These are phyloP conservation scores for Stenodema calcarata DNA, from an alignment of 2,888 invertebrate genomes.

Conservation along the genomic window DNA sequence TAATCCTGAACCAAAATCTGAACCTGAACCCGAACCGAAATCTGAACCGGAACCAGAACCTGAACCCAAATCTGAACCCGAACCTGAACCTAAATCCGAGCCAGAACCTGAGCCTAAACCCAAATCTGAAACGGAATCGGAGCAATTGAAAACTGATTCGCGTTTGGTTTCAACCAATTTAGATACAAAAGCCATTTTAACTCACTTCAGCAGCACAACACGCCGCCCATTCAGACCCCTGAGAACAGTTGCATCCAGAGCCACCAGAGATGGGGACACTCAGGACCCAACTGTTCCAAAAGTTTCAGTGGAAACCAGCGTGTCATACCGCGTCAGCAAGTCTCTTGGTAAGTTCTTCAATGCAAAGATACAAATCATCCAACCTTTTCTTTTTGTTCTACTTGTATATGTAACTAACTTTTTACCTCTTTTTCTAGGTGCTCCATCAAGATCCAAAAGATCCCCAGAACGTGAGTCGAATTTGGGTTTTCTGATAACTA, in stretches of 20 bases:
- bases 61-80: constrained; percentile 61
- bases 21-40: constrained; percentile 61
- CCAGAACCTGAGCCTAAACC: constrained; percentile 62
- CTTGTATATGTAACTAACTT: no score
- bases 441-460: not conserved
- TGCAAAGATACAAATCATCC: no score
- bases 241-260: constrained; percentile 53
- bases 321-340: constrained; percentile 59
- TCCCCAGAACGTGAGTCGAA: not conserved
- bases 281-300: constrained; percentile 51
- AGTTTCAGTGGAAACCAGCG: constrained; percentile 58
- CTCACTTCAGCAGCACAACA: constrained; percentile 61
- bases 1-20: constrained; percentile 60
- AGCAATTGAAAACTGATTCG: constrained; percentile 62
- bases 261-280: constrained; percentile 52
- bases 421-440: not conserved
- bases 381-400: no score
- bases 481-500: not conserved
- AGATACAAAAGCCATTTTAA: constrained; percentile 53
- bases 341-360: constrained; percentile 53
- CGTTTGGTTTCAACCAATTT: not conserved
- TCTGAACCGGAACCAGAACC: constrained; percentile 62
- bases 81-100: constrained; percentile 60
- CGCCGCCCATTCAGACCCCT: constrained; percentile 60
- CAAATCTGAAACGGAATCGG: constrained; percentile 61